Percentiles rank a stretch among this genome's conserved stretches.
phyloP scores from a whole-genome alignment of 2,113 vertebrate genomes.

The Phoxinus phoxinus region DNA sequence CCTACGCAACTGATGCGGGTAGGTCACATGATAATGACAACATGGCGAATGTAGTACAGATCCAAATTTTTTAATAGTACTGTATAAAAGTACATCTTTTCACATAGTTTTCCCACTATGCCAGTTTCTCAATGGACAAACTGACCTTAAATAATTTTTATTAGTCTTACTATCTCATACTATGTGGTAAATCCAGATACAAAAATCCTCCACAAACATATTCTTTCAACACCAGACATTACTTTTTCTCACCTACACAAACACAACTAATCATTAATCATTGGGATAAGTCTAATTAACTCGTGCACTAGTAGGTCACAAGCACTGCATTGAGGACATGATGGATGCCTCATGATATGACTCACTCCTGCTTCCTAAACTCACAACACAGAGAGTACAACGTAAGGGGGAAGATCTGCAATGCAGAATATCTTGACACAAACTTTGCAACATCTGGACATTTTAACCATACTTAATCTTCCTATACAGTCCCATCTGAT shows the following conservation, averaged over 20 bases:
- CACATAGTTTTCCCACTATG: background rate
- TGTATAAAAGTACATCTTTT: background rate
- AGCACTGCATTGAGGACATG: background rate
- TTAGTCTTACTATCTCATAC: background rate
- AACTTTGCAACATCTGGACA: conserved; percentile 7
- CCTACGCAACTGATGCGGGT: too few relatives aligned
- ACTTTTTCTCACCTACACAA: background rate
- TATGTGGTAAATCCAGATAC: background rate
- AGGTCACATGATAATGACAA: too few relatives aligned
- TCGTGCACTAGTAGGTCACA: background rate
- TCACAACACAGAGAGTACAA: background rate
- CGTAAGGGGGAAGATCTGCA: background rate
- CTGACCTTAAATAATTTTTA: background rate
- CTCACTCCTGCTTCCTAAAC: conserved; percentile 2
- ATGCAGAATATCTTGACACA: conserved; percentile 21
- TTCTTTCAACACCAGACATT: background rate
- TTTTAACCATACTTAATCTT: conserved; percentile 2
- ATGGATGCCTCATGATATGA: conserved; percentile 18
- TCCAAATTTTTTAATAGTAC: background rate
- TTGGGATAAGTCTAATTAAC: conserved; percentile 22
- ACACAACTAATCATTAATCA: conserved; percentile 9
- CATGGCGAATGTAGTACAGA: background rate
- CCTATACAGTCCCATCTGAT: background rate
- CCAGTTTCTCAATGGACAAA: background rate
- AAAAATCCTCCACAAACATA: background rate